phyloP scores from a whole-genome alignment of 2,797 vertebrate genomes.

The Rhinogobio ventralis region DNA sequence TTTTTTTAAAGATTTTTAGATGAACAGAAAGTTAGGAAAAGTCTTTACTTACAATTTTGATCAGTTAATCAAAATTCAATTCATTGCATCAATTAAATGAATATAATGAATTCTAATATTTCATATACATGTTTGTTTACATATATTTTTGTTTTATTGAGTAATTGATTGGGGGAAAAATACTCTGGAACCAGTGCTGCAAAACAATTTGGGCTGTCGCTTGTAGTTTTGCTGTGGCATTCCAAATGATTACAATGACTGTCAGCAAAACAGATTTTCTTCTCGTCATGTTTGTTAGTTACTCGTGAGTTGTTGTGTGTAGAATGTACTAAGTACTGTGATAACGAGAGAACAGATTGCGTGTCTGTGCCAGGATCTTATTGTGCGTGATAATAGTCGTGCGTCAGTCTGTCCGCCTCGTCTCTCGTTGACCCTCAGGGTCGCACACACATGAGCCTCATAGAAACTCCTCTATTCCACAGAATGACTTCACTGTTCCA shows the following conservation, averaged over 20 bases:
- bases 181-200: neutral
- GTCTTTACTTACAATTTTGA: neutral
- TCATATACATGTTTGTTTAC: neutral
- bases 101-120: neutral
- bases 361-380: constrained; percentile 47
- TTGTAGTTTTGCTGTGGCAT: constrained; percentile 3
- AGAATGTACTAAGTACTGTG: constrained; percentile 49
- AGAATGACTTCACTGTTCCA: constrained; percentile 69
- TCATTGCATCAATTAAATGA: neutral
- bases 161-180: neutral
- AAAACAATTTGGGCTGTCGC: neutral
- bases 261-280: constrained; percentile 21
- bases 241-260: neutral
- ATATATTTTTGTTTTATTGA: neutral
- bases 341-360: constrained; percentile 31
- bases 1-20: neutral
- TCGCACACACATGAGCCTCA: constrained; percentile 46
- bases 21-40: neutral
- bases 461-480: constrained; percentile 69
- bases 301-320: neutral
- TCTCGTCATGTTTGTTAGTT: constrained; percentile 18
- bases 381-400: constrained; percentile 37
- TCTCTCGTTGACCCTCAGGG: constrained; percentile 41
- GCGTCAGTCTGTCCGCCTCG: constrained; percentile 26
- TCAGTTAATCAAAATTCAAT: neutral